A percentile compares a stretch with the other conserved stretches of the same genome.
Conservation (phyloP, 2,888 invertebrate species). For the Eubasilissa splendida region DNA sequence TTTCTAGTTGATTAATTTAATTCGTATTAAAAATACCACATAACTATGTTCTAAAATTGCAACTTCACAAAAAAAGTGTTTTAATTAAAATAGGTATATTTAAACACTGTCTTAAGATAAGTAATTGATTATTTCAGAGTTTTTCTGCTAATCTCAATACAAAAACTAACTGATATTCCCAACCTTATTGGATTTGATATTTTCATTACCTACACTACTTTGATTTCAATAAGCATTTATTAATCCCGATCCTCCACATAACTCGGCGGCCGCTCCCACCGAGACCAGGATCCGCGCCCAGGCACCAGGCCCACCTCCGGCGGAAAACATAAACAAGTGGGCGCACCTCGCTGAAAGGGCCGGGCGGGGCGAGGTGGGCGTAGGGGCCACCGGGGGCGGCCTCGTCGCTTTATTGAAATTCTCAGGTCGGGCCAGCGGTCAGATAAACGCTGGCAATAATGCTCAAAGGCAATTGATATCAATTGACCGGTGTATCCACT, state of each 20-base stretch:
- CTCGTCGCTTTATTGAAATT: conserved; percentile 55
- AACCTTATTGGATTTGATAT: not conserved
- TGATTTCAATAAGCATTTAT: conserved; percentile 21
- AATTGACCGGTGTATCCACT: conserved; percentile 52
- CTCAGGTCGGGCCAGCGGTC: conserved; percentile 50
- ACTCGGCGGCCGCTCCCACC: conserved; percentile 15
- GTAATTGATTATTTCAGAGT: too few relatives aligned
- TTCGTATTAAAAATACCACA: too few relatives aligned
- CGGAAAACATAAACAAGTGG: conserved; percentile 46
- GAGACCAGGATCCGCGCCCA: conserved; percentile 30
- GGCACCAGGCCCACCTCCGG: conserved; percentile 10
- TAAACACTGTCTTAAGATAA: too few relatives aligned
- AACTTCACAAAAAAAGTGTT: too few relatives aligned
- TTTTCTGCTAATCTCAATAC: too few relatives aligned
- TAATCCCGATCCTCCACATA: conserved; percentile 17
- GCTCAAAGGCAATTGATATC: conserved; percentile 57
- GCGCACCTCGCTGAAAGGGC: conserved; percentile 22
- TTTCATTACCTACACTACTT: not conserved
- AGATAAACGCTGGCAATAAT: conserved; percentile 56
- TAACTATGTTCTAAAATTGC: too few relatives aligned
- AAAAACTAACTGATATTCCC: too few relatives aligned
- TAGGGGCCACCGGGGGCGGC: conserved; percentile 17
- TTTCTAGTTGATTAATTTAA: too few relatives aligned
- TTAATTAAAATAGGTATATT: too few relatives aligned
- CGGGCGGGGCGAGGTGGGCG: conserved; percentile 4